Evolutionary conservation across 2,113 vertebrate genomes (phyloP).

Genomic region (Carassius carassius): DNA sequence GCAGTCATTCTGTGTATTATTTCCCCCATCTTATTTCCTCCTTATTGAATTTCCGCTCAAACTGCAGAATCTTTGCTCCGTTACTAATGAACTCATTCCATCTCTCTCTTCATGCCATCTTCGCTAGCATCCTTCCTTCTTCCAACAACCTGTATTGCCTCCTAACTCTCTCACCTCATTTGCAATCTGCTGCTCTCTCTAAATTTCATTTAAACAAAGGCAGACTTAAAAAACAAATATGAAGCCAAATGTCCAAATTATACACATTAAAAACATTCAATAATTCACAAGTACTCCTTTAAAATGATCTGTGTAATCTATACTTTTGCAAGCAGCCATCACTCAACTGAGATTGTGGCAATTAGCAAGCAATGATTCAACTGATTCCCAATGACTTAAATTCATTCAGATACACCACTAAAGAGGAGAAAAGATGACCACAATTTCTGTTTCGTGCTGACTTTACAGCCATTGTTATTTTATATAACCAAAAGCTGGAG

Average conservation of each 20-base stretch:
- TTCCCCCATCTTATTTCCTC: not conserved
- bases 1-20: conserved; percentile 12
- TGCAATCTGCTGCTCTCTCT: not conserved
- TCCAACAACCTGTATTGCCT: not conserved
- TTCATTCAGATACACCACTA: not conserved
- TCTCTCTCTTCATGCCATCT: conserved; percentile 22
- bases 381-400: not conserved
- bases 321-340: not conserved
- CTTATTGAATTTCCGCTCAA: conserved; percentile 34
- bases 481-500: not conserved
- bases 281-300: too few species aligned
- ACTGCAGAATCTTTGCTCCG: conserved; percentile 22
- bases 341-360: not conserved
- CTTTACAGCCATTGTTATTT: not conserved
- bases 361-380: not conserved
- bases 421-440: not conserved
- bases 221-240: not conserved
- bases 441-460: not conserved
- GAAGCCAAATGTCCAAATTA: not conserved
- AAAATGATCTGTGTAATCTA: too few species aligned
- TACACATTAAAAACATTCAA: not conserved
- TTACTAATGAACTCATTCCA: conserved; percentile 39
- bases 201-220: conserved; percentile 11
- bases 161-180: conserved; percentile 2
- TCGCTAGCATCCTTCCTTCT: conserved; percentile 5